phyloP scores from a whole-genome alignment of 1,140 invertebrate genomes.

The Gonioctena quinquepunctata region DNA sequence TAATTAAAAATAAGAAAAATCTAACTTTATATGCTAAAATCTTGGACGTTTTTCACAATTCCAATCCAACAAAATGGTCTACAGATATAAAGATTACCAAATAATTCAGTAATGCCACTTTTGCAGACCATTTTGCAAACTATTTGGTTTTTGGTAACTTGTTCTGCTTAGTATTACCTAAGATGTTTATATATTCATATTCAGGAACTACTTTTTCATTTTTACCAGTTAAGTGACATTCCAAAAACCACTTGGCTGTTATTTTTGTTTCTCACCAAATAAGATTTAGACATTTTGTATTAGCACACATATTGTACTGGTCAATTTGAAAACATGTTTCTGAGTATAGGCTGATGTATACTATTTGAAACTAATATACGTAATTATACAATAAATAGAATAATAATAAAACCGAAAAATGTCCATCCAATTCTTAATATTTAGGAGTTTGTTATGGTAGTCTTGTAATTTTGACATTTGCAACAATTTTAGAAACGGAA shows the following conservation, averaged over 20 bases:
- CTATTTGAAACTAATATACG: slow-evolving; percentile 54
- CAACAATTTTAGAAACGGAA: slow-evolving; percentile 9
- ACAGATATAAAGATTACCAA: no score
- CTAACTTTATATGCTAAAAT: slow-evolving; percentile 14
- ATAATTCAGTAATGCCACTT: no score
- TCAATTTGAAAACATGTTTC: neutral
- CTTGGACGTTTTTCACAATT: slow-evolving; percentile 1
- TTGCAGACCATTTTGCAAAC: no score
- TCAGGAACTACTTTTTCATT: no score
- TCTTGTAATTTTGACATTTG: slow-evolving; percentile 22
- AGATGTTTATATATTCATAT: no score
- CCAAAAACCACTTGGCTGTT: no score
- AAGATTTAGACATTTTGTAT: no score
- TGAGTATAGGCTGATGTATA: slow-evolving; percentile 42
- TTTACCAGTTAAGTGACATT: no score
- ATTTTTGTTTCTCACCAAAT: no score
- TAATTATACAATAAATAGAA: slow-evolving; percentile 54
- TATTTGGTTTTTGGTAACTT: no score
- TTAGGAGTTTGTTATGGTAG: slow-evolving; percentile 28
- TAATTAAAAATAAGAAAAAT: slow-evolving; percentile 17
- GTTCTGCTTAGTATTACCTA: no score
- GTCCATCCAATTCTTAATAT: slow-evolving; percentile 46
- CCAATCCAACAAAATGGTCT: neutral
- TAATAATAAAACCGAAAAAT: slow-evolving; percentile 39
- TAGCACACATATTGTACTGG: neutral